Evolutionary conservation across 2,113 vertebrate species (phyloP).

Genomic region (Sardina pilchardus): DNA sequence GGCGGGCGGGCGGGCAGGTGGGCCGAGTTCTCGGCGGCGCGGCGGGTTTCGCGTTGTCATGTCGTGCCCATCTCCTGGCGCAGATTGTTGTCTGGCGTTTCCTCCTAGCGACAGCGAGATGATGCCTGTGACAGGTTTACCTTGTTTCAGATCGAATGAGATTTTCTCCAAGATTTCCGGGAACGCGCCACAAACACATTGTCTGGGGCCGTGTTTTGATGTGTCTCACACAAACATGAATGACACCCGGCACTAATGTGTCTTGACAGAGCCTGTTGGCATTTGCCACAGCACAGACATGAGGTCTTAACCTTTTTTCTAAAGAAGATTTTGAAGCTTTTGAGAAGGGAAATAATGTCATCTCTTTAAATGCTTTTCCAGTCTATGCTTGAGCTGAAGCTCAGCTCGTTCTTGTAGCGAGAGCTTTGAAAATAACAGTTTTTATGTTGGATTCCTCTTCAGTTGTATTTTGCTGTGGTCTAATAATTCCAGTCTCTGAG

Average conservation of each 20-base stretch:
- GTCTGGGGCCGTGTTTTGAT: neutral
- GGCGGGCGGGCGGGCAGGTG: neutral
- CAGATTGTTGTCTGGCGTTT: neutral
- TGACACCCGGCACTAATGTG: neutral
- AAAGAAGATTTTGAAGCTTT: neutral
- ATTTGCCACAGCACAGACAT: neutral
- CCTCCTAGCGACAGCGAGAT: neutral
- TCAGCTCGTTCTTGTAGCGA: neutral
- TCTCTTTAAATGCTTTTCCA: neutral
- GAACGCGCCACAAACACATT: neutral
- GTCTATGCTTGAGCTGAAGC: neutral
- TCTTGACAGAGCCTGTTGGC: slow-evolving; percentile 6
- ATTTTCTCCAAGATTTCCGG: neutral
- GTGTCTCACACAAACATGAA: neutral
- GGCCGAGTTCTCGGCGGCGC: neutral
- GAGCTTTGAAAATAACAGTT: neutral
- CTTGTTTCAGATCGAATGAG: slow-evolving; percentile 30
- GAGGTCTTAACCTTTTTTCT: slow-evolving; percentile 5
- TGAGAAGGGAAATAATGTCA: neutral
- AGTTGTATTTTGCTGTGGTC: neutral
- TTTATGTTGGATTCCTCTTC: neutral
- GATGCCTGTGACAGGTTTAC: slow-evolving; percentile 49
- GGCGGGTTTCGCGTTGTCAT: neutral
- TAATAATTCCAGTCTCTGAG: neutral
- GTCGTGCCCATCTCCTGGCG: neutral